Evolutionary conservation across 2,113 vertebrate species (phyloP).

Genomic region (Bothrops jararaca): DNA sequence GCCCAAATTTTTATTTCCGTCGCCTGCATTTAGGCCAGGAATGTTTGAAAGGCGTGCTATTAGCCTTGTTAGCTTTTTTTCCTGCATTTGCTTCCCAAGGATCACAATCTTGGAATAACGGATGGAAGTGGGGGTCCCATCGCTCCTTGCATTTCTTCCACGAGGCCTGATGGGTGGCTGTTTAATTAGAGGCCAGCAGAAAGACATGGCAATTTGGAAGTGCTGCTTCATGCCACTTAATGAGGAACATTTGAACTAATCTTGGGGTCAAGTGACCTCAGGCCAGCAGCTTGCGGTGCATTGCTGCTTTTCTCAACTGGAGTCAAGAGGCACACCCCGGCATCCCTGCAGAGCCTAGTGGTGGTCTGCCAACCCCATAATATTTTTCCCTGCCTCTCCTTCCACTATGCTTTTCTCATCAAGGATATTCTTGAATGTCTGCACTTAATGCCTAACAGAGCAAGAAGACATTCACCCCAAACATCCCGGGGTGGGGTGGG

Average conservation of each 20-base stretch:
- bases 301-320: background rate
- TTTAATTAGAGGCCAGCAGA: conserved; percentile 23
- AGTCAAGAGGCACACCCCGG: background rate
- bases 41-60: background rate
- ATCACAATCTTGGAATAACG: background rate
- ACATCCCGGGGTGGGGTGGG: too few species aligned
- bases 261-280: background rate
- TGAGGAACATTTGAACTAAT: background rate
- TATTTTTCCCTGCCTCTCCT: too few species aligned
- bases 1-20: background rate
- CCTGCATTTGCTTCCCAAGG: background rate
- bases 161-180: background rate
- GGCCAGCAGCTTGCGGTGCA: background rate
- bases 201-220: background rate
- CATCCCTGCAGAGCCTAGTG: background rate
- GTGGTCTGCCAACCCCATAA: background rate
- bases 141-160: conserved; percentile 12
- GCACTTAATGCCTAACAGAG: background rate
- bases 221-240: conserved; percentile 17
- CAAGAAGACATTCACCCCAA: background rate
- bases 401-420: background rate
- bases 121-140: background rate
- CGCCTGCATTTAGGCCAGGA: background rate
- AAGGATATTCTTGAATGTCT: background rate
- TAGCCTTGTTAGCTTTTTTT: background rate